These are phyloP conservation scores for Clamator glandarius DNA, from an alignment of 2,797 vertebrate genomes.

Conservation along the genomic window DNA sequence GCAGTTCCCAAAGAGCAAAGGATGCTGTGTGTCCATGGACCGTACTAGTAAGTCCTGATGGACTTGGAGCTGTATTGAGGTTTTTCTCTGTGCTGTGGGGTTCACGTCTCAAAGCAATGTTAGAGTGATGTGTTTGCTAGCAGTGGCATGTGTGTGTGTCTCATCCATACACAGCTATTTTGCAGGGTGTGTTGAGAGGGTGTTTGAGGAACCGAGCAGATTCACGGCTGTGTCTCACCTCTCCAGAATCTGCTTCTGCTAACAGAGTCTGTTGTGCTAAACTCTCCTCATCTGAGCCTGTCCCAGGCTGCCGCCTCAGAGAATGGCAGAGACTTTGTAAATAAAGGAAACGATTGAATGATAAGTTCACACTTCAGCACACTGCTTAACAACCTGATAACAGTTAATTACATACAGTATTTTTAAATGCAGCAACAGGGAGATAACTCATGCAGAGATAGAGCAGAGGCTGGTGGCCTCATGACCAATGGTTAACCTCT, in stretches of 20 bases:
- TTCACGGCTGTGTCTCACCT: not conserved
- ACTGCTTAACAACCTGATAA: slow-evolving; percentile 73
- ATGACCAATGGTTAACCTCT: not conserved
- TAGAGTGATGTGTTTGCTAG: not conserved
- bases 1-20: not conserved
- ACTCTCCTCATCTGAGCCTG: slow-evolving; percentile 58
- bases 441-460: slow-evolving; percentile 44
- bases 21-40: not conserved
- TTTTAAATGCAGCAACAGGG: slow-evolving; percentile 53
- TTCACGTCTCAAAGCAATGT: not conserved
- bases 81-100: not conserved
- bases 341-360: slow-evolving; percentile 77
- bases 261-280: slow-evolving; percentile 32
- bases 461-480: slow-evolving; percentile 3
- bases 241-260: slow-evolving; percentile 33
- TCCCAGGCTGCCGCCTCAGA: slow-evolving; percentile 52
- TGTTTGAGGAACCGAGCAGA: not conserved
- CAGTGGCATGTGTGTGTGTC: not conserved
- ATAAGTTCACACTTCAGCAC: slow-evolving; percentile 78
- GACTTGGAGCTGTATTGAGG: not conserved
- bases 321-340: slow-evolving; percentile 69
- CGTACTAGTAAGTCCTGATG: not conserved
- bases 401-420: slow-evolving; percentile 68
- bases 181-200: not conserved
- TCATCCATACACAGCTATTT: not conserved